A percentile compares a stretch with the other conserved stretches of the same genome.
Conservation (phyloP, 1,140 invertebrate genomes). For the Atta colombica region DNA sequence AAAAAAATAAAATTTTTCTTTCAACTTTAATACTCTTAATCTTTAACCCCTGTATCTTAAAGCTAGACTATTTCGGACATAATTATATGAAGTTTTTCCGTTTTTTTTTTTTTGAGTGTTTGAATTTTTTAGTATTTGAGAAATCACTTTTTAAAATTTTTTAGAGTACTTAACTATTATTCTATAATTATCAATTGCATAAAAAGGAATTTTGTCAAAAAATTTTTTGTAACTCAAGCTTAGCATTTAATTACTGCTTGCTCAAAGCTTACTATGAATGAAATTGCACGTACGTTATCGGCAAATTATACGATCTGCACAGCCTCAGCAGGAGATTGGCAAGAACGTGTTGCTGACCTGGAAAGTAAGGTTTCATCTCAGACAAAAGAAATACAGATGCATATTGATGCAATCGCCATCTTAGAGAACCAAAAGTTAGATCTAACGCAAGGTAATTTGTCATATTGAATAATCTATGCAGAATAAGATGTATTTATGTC, state of each 20-base stretch:
- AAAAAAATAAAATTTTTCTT: no score
- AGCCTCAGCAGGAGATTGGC: conserved; percentile 83
- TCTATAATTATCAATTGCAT: conserved; percentile 5
- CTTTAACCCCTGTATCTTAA: no score
- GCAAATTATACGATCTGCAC: conserved; percentile 81
- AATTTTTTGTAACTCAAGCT: neutral
- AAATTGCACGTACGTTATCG: conserved; percentile 69
- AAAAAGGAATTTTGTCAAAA: neutral
- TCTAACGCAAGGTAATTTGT: conserved; percentile 88
- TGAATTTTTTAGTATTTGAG: no score
- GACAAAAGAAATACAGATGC: conserved; percentile 84
- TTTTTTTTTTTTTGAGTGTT: no score
- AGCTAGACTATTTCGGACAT: no score
- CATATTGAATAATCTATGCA: conserved; percentile 21
- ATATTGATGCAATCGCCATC: conserved; percentile 88
- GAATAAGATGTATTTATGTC: conserved; percentile 4
- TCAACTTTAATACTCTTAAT: no score
- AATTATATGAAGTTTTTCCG: no score
- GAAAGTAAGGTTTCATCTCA: conserved; percentile 83
- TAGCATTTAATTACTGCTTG: conserved; percentile 56
- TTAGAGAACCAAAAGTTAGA: conserved; percentile 90
- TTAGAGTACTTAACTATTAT: no score
- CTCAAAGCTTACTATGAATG: conserved; percentile 59
- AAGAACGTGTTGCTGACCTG: conserved; percentile 81
- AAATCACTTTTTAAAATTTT: no score